Evolutionary conservation across 2,113 vertebrate genomes (phyloP), one percentile per base, ranked within the genome.

Genomic region (Protomyctophum bolini): DNA sequence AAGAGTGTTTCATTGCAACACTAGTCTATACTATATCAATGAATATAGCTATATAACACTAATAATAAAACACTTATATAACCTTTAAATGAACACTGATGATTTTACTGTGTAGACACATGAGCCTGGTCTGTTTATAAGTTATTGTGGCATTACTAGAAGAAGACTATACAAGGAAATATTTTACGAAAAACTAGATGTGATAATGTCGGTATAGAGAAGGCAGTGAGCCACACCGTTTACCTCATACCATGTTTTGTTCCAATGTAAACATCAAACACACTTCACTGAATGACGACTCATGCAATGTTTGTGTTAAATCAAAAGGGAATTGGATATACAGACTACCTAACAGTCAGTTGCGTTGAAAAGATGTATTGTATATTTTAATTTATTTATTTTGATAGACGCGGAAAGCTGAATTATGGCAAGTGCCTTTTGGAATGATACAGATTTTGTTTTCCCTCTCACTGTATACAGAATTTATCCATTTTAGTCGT

Each of bases 341-440:
- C 70, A 71, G 52, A 79, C 73, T 79, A 79, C 79, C 85, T 81
- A 84, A 82, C 47, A 54, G 10, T n/a, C 50, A 63, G 45, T 65
- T 65, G 14, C 50, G 41, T 45, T 70, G 49, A 71, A 60, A 2
- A 63, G 46, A 73, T 80, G 76, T 81, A 83, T 84, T 84, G 76
- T 81, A 83, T 84, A 83, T 86, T 41, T 41, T 41, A 80, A 68
- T 68, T 68, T 73, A 75, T 87, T 88, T 83, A 83, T 89, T 87
- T 76, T 54, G 15, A 62, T 68, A 64, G 81, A 80, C 59, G 70
- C 21, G 21, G 21, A 77, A 85, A 75, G 62, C 79, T 81, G 75
- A 89, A 85, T 84, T 41, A 87, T 87, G 89, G 91, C 87, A 91
- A 91, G 92, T 92, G 92, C 91, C 90, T 92, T 90, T 92, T 87